Conservation (phyloP, 2,888 invertebrate species). For the Carterocephalus palaemon region DNA sequence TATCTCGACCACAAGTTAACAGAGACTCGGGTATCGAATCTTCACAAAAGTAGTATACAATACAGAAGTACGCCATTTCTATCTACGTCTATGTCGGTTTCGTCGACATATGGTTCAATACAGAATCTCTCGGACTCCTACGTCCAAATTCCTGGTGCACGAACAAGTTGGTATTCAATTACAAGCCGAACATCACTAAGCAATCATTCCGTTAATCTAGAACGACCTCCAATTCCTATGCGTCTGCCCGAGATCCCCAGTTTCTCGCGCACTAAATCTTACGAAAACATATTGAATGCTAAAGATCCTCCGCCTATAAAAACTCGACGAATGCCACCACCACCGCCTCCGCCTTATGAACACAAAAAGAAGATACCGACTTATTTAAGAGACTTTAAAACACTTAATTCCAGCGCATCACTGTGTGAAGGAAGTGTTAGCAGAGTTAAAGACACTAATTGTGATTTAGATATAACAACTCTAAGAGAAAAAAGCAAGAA, state of each 20-base stretch:
- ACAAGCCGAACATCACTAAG: constrained; percentile 79
- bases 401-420: constrained; percentile 41
- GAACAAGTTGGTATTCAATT: constrained; percentile 82
- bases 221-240: constrained; percentile 82
- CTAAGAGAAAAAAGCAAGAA: constrained; percentile 93
- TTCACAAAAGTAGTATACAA: constrained; percentile 85
- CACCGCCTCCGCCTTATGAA: constrained; percentile 75
- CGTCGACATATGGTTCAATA: constrained; percentile 87
- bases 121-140: constrained; percentile 88
- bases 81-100: constrained; percentile 81
- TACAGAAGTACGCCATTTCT: constrained; percentile 91
- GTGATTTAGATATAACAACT: constrained; percentile 86
- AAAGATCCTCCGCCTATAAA: constrained; percentile 74
- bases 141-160: constrained; percentile 79
- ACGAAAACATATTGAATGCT: constrained; percentile 87
- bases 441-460: constrained; percentile 66
- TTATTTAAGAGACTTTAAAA: constrained; percentile 63
- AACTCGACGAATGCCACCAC: constrained; percentile 77
- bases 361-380: constrained; percentile 76
- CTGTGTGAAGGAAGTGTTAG: constrained; percentile 52
- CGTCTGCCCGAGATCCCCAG: constrained; percentile 71
- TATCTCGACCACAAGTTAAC: constrained; percentile 93
- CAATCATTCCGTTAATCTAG: constrained; percentile 81
- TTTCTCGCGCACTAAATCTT: constrained; percentile 86
- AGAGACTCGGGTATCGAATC: constrained; percentile 81